These are phyloP conservation scores for Sciurus niger DNA, from an alignment of 2,113 vertebrate species.

Conservation along the genomic window DNA sequence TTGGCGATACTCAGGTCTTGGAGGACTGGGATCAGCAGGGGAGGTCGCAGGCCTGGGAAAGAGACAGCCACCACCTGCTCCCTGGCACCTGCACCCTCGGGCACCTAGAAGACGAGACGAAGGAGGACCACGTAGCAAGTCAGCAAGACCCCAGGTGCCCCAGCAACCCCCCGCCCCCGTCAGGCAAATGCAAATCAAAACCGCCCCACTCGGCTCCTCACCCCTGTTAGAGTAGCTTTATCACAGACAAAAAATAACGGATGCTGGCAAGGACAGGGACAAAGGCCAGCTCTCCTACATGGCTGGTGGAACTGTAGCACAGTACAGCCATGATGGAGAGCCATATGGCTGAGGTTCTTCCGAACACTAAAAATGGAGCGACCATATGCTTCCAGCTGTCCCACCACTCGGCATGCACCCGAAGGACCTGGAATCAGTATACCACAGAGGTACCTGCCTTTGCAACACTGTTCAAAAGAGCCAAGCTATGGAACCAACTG, in stretches of 20 bases:
- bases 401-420: no score
- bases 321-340: not conserved
- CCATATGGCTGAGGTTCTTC: no score
- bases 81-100: not conserved
- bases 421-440: no score
- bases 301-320: not conserved
- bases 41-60: not conserved
- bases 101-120: not conserved
- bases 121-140: not conserved
- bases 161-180: not conserved
- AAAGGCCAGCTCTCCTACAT: not conserved
- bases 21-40: no score
- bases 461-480: no score
- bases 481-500: no score
- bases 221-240: not conserved
- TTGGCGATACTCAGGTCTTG: fast-evolving
- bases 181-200: not conserved
- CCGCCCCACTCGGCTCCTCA: not conserved
- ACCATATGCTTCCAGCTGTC: no score
- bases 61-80: not conserved
- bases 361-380: no score
- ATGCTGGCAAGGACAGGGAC: not conserved
- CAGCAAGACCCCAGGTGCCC: not conserved
- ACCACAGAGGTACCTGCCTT: no score
- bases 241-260: not conserved